Percentiles rank a stretch among this genome's conserved stretches.
Conservation (phyloP, 1,140 invertebrate species). For the Myzus persicae region DNA sequence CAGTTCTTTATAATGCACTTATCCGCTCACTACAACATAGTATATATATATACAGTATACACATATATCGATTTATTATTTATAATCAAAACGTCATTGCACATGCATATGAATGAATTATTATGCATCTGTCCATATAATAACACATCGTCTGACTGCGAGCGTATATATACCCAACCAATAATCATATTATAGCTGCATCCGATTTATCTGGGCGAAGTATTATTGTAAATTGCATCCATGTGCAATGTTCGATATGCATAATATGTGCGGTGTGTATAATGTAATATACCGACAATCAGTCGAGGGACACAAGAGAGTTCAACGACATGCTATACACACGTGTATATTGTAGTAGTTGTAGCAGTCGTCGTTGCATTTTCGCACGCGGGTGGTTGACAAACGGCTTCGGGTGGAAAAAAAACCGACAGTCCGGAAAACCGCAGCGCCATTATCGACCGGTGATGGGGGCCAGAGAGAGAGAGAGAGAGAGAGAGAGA, state of each 20-base stretch:
- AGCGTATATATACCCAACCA: not conserved
- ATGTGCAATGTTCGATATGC: not conserved
- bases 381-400: not conserved
- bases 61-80: not conserved
- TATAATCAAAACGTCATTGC: not conserved
- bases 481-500: not conserved
- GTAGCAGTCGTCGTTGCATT: not conserved
- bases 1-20: not conserved
- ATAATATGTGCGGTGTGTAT: not conserved
- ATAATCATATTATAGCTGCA: not conserved
- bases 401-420: not conserved
- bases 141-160: not conserved
- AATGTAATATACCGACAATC: not conserved
- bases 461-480: not conserved
- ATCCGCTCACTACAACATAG: not conserved
- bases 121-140: not conserved
- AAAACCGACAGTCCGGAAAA: not conserved
- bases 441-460: not conserved
- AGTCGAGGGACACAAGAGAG: not conserved
- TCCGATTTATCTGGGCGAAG: not conserved
- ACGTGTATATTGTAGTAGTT: not conserved
- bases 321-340: not conserved
- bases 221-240: not conserved
- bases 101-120: not conserved
- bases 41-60: not conserved